phyloP scores from a whole-genome alignment of 2,888 invertebrate species.

The Eilema depressum region DNA sequence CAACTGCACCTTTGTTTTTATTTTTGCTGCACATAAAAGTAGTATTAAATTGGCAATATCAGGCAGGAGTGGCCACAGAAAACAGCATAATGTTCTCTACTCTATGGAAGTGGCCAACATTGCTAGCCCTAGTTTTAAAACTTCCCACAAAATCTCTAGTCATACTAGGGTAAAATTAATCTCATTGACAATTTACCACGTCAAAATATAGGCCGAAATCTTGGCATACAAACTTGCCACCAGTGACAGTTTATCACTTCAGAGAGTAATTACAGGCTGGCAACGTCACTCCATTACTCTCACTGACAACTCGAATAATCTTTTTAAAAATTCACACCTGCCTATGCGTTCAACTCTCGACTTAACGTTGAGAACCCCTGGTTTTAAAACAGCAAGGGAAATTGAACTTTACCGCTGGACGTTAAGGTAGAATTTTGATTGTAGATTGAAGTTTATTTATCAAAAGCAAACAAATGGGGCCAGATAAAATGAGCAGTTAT shows the following conservation, averaged over 20 bases:
- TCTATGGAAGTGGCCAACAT: no score
- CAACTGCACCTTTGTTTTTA: no score
- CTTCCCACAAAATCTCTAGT: background rate
- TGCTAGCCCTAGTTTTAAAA: no score
- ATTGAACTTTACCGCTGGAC: constrained; percentile 34
- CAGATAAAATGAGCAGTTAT: constrained; percentile 69
- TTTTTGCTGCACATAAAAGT: no score
- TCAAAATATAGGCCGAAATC: constrained; percentile 1
- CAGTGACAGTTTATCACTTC: constrained; percentile 62
- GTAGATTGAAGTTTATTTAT: constrained; percentile 38
- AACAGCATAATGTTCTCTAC: no score
- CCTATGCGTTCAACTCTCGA: constrained; percentile 59
- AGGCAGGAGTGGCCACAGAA: no score
- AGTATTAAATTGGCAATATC: no score
- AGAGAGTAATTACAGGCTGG: constrained; percentile 69
- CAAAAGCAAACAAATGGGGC: constrained; percentile 55
- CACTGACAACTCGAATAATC: constrained; percentile 74
- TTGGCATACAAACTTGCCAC: constrained; percentile 51
- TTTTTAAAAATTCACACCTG: constrained; percentile 80
- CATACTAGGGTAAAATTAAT: background rate
- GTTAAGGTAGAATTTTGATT: constrained; percentile 45
- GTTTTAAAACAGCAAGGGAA: constrained; percentile 35
- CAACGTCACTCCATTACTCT: constrained; percentile 69
- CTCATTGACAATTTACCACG: background rate
- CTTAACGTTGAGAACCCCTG: constrained; percentile 62